Percentiles rank a stretch among this genome's conserved stretches.
Conservation (phyloP, 2,797 vertebrate genomes). For the Loriculus beryllinus region DNA sequence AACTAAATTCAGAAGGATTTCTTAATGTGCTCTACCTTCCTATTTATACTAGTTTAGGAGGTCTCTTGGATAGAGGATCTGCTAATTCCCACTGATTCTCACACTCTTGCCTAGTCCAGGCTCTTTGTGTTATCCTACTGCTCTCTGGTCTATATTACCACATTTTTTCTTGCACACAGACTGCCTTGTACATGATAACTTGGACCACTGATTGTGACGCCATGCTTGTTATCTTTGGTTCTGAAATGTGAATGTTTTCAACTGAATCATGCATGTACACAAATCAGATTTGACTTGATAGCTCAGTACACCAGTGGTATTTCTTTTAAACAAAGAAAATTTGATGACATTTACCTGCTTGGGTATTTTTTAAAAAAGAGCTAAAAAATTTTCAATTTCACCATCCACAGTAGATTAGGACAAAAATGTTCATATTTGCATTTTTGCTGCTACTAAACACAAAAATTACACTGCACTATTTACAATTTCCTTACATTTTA, state of each 20-base stretch:
- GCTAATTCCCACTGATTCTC: background rate
- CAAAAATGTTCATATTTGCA: background rate
- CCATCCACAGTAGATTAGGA: background rate
- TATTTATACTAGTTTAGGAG: background rate
- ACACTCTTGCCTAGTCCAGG: background rate
- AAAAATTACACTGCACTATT: background rate
- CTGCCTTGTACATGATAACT: background rate
- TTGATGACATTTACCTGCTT: background rate
- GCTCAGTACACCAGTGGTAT: fast-evolving
- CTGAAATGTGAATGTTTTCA: background rate
- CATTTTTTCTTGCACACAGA: background rate
- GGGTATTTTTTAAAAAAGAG: background rate
- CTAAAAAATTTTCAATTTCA: background rate
- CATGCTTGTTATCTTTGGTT: background rate
- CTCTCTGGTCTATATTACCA: background rate
- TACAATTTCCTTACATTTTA: background rate
- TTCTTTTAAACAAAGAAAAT: background rate
- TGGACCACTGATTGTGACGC: background rate
- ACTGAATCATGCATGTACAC: background rate
- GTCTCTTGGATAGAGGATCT: background rate
- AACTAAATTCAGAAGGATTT: background rate
- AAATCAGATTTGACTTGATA: background rate
- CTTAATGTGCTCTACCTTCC: background rate
- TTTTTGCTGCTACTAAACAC: background rate
- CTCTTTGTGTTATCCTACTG: background rate